Base-by-base conservation (phyloP, 2,888 invertebrate species). In the Agriopis aurantiaria region DNA sequence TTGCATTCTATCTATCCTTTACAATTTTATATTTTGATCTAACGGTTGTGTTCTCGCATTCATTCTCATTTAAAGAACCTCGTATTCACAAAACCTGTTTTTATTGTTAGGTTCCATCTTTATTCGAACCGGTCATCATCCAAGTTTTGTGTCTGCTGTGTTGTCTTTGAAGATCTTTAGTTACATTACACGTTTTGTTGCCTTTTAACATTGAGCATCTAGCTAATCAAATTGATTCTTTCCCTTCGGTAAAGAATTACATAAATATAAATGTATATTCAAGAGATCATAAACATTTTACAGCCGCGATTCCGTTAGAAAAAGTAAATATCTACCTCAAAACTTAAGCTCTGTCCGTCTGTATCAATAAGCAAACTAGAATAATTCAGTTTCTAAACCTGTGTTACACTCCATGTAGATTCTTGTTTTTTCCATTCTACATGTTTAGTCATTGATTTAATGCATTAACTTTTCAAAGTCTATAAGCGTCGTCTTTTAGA, bases 61-160 rank as follows among this genome's bases (percentile, higher is more conserved):
- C 78, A 85, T 86, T 85, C 86, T 81, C 86, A 84, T 62, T 53
- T 55, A 53, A 45, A 53, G 53, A 17, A 12, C 23, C 33, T 23
- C 53, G 5, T 83, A 82, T 83, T 81, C 81, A 80, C 78, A 74
- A 83, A 90, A 89, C 89, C 83, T 74, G 89, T 88, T 85, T 85
- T 80, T 80, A 85, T 86, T 87, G 84, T 85, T 74, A 78, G 79
- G 80, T 80, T 81, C 78, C 79, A 79, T 81, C 68, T 71, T 65
- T 60, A 49, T 68, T 67, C 80, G 76, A 85, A 86, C 85, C 81
- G 86, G 83, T 83, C 80, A 82, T 60, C 55, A 23, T 46, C 3
- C 72, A 69, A 75, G 72, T 75, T 74, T 71, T 72, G 75, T 77
- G 59, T 68, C 68, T 77, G 75, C 71, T 70, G 77, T 14, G 17